Evolutionary conservation across 2,113 vertebrate species (phyloP).

Genomic region (Rhinoderma darwinii): DNA sequence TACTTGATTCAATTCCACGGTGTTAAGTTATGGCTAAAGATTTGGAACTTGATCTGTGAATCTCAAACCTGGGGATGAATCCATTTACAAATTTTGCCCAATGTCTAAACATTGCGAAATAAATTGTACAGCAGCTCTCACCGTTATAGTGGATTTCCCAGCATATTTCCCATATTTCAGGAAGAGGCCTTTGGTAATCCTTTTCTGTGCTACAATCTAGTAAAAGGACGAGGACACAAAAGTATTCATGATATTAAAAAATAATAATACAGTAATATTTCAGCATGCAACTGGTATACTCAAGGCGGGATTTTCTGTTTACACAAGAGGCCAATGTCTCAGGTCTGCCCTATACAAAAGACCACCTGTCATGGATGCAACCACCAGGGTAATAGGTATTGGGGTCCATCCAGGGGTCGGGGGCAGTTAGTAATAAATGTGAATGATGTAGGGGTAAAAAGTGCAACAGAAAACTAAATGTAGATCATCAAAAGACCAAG

Average conservation of each 20-base stretch:
- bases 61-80: background rate
- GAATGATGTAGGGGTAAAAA: too few species aligned
- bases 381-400: background rate
- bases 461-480: too few species aligned
- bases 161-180: slow-evolving; percentile 91
- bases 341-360: too few species aligned
- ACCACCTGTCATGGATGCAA: too few species aligned
- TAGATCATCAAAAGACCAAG: too few species aligned
- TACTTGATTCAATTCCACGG: background rate
- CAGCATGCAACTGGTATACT: background rate
- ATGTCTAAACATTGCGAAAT: background rate
- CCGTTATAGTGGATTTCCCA: slow-evolving; percentile 92
- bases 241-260: background rate
- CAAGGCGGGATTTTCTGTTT: background rate
- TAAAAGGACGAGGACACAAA: slow-evolving; percentile 24
- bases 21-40: background rate
- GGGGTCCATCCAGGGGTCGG: too few species aligned
- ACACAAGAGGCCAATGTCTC: background rate
- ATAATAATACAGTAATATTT: background rate
- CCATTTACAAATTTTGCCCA: background rate
- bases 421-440: too few species aligned
- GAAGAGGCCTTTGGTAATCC: slow-evolving; percentile 85
- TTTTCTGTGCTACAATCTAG: slow-evolving; percentile 95
- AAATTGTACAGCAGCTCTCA: slow-evolving; percentile 65
- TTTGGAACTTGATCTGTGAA: background rate